Conservation (phyloP, 92 coral and sea anemone species). For the Pocillopora meandrina region DNA sequence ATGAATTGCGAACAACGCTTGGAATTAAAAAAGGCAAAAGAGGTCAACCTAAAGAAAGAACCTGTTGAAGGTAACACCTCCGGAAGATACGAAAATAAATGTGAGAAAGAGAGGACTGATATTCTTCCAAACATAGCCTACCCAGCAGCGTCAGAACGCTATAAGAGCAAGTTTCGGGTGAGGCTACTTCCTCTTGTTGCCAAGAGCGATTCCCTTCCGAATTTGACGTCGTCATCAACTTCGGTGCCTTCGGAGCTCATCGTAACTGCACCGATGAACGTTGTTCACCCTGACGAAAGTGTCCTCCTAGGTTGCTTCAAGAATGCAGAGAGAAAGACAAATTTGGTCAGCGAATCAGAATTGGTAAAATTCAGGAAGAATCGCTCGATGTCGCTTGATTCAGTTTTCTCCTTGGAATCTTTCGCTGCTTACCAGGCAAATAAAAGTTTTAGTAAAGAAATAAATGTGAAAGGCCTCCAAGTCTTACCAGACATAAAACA, state of each 20-base stretch:
- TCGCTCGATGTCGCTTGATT: slow-evolving; percentile 50
- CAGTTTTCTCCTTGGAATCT: slow-evolving; percentile 29
- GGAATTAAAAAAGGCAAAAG: neutral
- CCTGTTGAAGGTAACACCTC: neutral
- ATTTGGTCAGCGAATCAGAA: neutral
- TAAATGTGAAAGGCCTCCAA: slow-evolving; percentile 32
- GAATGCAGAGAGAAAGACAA: neutral
- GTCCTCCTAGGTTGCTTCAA: neutral
- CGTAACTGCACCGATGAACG: slow-evolving; percentile 14
- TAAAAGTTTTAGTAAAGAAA: neutral
- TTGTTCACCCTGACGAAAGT: neutral
- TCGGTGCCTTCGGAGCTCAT: slow-evolving; percentile 40
- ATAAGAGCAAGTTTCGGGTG: slow-evolving; percentile 62
- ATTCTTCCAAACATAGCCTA: slow-evolving; percentile 4
- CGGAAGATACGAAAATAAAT: slow-evolving; percentile 1
- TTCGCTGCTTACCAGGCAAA: slow-evolving; percentile 19
- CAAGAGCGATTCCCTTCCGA: slow-evolving; percentile 57
- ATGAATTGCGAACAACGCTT: neutral
- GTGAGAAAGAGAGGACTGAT: neutral
- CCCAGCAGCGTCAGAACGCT: slow-evolving; percentile 26
- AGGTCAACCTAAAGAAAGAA: neutral
- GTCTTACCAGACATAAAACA: slow-evolving; percentile 41
- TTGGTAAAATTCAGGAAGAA: slow-evolving; percentile 2
- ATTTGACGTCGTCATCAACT: slow-evolving; percentile 23
- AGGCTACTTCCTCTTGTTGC: slow-evolving; percentile 53